Evolutionary conservation across 92 coral and sea anemone genomes (phyloP), one percentile per base, ranked within the genome.

Genomic region (Metridium senile): DNA sequence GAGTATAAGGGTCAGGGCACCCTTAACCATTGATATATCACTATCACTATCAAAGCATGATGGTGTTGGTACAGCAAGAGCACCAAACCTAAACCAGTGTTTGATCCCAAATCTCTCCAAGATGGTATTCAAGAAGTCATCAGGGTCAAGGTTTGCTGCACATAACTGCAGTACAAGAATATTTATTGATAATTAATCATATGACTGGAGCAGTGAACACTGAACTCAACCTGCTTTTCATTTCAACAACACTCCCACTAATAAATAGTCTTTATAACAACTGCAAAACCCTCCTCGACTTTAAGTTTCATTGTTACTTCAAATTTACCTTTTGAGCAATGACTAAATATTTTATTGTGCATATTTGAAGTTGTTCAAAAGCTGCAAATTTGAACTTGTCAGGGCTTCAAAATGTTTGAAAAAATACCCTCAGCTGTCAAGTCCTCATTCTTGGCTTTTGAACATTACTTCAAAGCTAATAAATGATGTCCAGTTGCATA

Each of bases 81-180:
- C 62, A 18, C 97, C 97, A 89, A 96, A 96, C 83, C 87, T 81
- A 63, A 96, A 92, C 99, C 99, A 96, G 90, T 96, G 94, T 47
- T 82, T 78, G 33, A 92, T 79, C 72, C 97, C 94, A 62, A 69
- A 95, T 91, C 97, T 89, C 63, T 95, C 97, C 72, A 95, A 72
- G 75, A 95, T 71, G 46, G 85, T 72, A 83, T 75, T 76, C 31
- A 95, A 66, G 62, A 92, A 82, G 75, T 81, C 87, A 39, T 95
- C 99, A 29, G 99, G 99, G 74, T 95, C 99, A 84, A 95, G 75
- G 53, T 81, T 90, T 74, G 92, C 89, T 26, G 97, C 97, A 80
- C 99, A 95, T 33, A 95, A 77, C 99, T 95, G 29, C 28, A 33
- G 33, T 26, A 59, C 7, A 26, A 22, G 11, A 54, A 16, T 19